Evolutionary conservation across 2,113 vertebrate species (phyloP), one percentile per base, ranked within the genome.

Genomic region (Elephas maximus): DNA sequence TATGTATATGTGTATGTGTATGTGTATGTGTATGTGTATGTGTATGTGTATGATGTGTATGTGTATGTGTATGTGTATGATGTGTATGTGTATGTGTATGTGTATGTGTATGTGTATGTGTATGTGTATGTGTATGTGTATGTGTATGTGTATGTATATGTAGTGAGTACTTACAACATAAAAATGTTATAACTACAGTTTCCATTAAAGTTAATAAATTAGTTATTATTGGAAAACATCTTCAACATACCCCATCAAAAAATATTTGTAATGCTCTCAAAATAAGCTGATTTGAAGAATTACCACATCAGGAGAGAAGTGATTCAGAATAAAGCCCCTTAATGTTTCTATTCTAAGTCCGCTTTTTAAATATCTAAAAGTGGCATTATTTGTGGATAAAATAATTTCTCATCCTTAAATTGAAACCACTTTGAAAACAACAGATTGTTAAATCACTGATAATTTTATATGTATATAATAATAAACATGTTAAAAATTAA

Each of bases 161-260:
- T 62, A 23, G 18, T 62, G 60, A 23, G 60, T 62, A 62, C 53
- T 6, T 62, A 57, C 15, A 62, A 7, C 21, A 62, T 83, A 26
- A 93, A 96, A 98, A 96, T 94, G 90, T 8, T 80, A 53, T 93
- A 98, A 97, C 98, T 48, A 97, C 85, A 87, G 88, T 97, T 97
- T 91, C 92, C 96, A 93, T 94, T 98, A 97, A 97, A 97, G 96
- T 96, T 98, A 97, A 98, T 97, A 88, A 97, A 97, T 98, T 87
- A 95, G 77, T 97, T 88, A 98, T 97, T 97, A 92, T 93, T 84
- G 4, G 28, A 80, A 95, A 79, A 97, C 41, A 91, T 93, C 87
- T 97, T 53, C 51, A 95, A 97, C 33, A 79, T 91, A 93, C 83
- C 92, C 95, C 10, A 37, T 97, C 79, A 28, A 84, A 92, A 93